These are phyloP conservation scores for Tinea trinotella DNA, from an alignment of 2,888 invertebrate species.

Conservation along the genomic window DNA sequence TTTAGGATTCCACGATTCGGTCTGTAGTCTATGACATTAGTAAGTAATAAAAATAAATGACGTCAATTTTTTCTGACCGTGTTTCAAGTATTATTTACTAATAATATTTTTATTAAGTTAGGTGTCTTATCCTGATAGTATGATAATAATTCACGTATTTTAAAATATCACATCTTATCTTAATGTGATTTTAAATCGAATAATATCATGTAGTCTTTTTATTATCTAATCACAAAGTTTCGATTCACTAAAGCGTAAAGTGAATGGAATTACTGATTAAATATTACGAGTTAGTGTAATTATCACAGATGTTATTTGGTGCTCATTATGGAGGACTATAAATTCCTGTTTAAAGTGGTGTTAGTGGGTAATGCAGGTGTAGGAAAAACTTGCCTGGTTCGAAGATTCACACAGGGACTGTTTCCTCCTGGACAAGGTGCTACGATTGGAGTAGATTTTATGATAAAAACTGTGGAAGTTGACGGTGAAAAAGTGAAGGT, in stretches of 20 bases:
- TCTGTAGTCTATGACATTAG: too few relatives aligned
- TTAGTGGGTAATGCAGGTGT: slow-evolving; percentile 98
- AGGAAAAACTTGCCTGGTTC: slow-evolving; percentile 97
- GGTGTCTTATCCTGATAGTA: neutral
- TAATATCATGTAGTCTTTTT: neutral
- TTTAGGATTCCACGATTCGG: too few relatives aligned
- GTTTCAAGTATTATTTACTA: too few relatives aligned
- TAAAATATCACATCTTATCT: neutral
- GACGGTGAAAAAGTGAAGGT: slow-evolving; percentile 96
- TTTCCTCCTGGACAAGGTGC: slow-evolving; percentile 99
- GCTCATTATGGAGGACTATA: slow-evolving; percentile 94
- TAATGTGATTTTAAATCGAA: neutral
- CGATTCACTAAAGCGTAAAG: slow-evolving; percentile 54
- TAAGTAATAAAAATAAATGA: too few relatives aligned
- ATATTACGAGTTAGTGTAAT: slow-evolving; percentile 23
- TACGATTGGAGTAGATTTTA: slow-evolving; percentile 98
- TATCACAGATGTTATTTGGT: slow-evolving; percentile 43
- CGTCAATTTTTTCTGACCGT: too few relatives aligned
- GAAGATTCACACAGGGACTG: slow-evolving; percentile 96
- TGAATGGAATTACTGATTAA: slow-evolving; percentile 33
- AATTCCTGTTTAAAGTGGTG: slow-evolving; percentile 99
- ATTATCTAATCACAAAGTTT: slow-evolving; percentile 23
- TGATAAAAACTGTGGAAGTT: slow-evolving; percentile 99
- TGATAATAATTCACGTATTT: neutral
- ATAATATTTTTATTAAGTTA: too few relatives aligned